Evolutionary conservation across 2,797 vertebrate species (phyloP).

Genomic region (Gallirallus australis): DNA sequence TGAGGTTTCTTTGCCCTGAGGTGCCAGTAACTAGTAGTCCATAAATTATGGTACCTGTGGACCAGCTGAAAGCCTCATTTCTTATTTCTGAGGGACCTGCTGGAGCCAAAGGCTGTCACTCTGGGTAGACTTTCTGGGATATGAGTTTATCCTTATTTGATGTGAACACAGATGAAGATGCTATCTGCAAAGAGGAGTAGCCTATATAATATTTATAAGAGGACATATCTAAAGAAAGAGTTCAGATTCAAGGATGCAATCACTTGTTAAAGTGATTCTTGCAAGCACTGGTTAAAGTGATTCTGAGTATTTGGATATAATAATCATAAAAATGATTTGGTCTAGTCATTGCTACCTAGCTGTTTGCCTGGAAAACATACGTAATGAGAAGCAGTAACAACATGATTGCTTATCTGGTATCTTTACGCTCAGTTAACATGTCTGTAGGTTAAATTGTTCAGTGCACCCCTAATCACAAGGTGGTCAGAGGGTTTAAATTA

Average conservation of each 20-base stretch:
- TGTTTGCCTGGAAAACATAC: neutral
- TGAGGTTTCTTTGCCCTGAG: neutral
- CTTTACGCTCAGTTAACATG: neutral
- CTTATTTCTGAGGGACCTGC: neutral
- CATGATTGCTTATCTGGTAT: neutral
- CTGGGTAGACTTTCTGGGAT: neutral
- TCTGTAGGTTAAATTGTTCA: neutral
- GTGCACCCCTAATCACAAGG: neutral
- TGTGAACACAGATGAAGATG: neutral
- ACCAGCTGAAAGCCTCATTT: neutral
- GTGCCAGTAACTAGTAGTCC: neutral
- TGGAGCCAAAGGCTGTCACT: neutral
- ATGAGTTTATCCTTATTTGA: neutral
- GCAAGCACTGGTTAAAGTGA: neutral
- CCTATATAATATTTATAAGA: neutral
- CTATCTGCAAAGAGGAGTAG: neutral
- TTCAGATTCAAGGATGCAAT: neutral
- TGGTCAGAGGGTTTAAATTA: neutral
- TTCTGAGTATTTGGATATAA: neutral
- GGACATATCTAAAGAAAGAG: neutral
- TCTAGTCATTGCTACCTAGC: neutral
- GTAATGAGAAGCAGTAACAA: neutral
- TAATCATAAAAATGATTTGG: neutral
- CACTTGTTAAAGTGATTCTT: neutral
- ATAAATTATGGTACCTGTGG: neutral